Base-by-base conservation (phyloP, 1,140 invertebrate species). In the Micrasema longulum region DNA sequence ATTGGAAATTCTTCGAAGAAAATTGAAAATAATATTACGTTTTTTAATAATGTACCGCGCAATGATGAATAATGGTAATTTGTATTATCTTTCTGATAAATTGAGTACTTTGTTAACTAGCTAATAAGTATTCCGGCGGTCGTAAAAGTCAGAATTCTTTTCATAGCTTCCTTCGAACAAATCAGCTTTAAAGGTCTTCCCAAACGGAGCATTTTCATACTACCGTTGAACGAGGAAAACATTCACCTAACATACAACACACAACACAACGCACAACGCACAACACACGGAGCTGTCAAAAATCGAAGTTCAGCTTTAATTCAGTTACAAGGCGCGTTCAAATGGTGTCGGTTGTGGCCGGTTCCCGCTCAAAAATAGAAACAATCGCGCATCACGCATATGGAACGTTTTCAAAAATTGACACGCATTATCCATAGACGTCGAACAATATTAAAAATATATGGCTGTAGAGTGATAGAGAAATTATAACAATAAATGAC, bases 91-190 rank as follows among this genome's bases (percentile, higher is more conserved):
- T 35, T 18, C 20, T 60, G 35, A 60, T 41, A 60, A 60, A 60
- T 60, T n/a, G 35, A 38, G 31, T 22, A 60, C 35, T 60, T 60
- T 60, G 55, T 60, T 60, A 60, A 60, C 55, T 38, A 60, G 55
- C 35, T 41, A 41, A 60, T 60, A 60, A 38, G 36, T 18, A 38
- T 60, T 41, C 55, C 7, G n/a, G 31, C 35, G 55, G 35, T 41
- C 55, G 55, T 60, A 14, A 20, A 38, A 6, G 55, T 35, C 50
- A 20, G 31, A 26, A 60, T 60, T 60, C 55, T 38, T 60, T 20
- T 18, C 55, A 38, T 60, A 38, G 20, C 55, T 60, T 60, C 35
- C 55, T 57, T 20, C 38, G 14, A n/a, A n/a, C 14, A 20, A 60
- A 60, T 38, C 18, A 31, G 31, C 6, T 35, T 20, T 41, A 38